Base-by-base conservation (phyloP, 1,140 invertebrate species). In the Mylabris phalerata region DNA sequence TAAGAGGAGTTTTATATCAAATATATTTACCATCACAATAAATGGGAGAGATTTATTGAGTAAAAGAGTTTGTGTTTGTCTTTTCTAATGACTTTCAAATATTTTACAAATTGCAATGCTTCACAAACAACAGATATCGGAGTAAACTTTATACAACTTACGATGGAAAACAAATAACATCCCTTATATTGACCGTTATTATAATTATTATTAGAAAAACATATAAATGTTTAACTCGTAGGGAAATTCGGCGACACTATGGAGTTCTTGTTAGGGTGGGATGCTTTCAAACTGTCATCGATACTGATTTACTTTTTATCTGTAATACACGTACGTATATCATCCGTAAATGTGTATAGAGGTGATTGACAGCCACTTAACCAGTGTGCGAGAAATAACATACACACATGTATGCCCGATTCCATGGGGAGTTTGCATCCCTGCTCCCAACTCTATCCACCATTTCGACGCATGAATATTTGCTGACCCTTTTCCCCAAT, bases 341-440 rank as follows among this genome's bases (percentile, higher is more conserved):
- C 41, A 19, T 19, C 19, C 19, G 32, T 32, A 7, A 32, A 7
- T 60, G 32, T 42, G 49, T 60, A 55, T 56, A 51, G 41, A 43
- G 3, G 52, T 60, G 59, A 60, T 56, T 60, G 59, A 60, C 59
- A 60, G 48, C 50, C 59, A 60, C 59, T 60, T 60, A 60, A 46
- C 52, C 19, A 48, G 49, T 49, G 42, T 50, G 57, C 50, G 47
- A 59, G 54, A 59, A 52, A 55, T 32, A 46, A 59, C 46, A 57
- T 40, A 57, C 10, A 46, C 19, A 19, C 19, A 19, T 19, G 19
- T 27, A 46, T 38, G 38, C 25, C 39, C 11, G 19, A 7, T 32
- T 32, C 32, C 2, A 32, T 32, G 4, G 32, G 32, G 32, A 32
- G 47, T 25, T 57, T 9, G 44, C n/a, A 38, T 24, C 50, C 13